These are phyloP conservation scores for Hippocampus guttulatus DNA, from an alignment of 2,113 vertebrate species.

Conservation along the genomic window DNA sequence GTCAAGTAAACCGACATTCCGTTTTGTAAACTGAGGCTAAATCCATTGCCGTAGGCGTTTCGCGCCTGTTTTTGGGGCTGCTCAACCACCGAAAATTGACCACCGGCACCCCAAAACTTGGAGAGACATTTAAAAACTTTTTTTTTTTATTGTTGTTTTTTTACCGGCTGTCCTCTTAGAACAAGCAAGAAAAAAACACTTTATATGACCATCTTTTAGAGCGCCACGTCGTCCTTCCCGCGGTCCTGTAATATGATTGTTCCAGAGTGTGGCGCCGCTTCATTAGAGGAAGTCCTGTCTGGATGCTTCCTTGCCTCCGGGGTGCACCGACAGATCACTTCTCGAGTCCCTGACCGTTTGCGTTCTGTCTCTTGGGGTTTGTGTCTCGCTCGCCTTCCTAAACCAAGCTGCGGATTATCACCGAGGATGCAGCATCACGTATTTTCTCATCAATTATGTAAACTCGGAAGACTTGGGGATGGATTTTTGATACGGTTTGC, in stretches of 20 bases:
- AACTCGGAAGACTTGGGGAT: neutral
- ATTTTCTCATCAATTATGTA: constrained; percentile 5
- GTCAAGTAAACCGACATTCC: neutral
- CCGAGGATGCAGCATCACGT: constrained; percentile 6
- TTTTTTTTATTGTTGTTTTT: no score
- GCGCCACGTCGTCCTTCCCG: neutral
- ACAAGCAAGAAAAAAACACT: no score
- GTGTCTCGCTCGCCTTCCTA: constrained; percentile 5
- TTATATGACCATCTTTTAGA: neutral
- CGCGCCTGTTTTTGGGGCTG: no score
- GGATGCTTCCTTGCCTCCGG: constrained; percentile 12
- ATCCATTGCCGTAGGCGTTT: no score
- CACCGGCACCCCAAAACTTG: no score
- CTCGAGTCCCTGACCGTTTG: neutral
- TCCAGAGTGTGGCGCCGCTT: constrained; percentile 17
- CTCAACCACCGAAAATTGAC: no score
- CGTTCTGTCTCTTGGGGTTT: neutral
- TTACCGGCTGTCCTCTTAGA: no score
- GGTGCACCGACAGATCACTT: constrained; percentile 7
- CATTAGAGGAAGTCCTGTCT: constrained; percentile 39
- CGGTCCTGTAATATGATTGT: constrained; percentile 15
- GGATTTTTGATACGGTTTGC: constrained; percentile 19
- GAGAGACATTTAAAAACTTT: no score
- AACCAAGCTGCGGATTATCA: constrained; percentile 23
- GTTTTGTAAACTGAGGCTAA: no score